Conservation (phyloP, 2,113 vertebrate species). For the Athene noctua region DNA sequence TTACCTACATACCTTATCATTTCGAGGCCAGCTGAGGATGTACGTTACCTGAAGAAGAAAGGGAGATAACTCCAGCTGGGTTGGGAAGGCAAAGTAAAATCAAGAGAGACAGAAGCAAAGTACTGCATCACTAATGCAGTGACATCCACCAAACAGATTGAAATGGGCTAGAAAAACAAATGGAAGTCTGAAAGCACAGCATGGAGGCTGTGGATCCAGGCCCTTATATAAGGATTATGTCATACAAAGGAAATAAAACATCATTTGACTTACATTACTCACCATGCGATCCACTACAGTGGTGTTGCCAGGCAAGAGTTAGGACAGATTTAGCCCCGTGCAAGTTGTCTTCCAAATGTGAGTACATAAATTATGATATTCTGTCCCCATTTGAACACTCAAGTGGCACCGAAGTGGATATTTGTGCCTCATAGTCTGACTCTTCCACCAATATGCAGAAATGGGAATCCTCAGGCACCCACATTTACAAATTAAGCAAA, state of each 20-base stretch:
- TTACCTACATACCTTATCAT: not conserved
- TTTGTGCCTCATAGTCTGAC: not conserved
- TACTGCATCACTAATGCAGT: not conserved
- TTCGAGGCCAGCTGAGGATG: not conserved
- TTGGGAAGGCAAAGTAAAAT: not conserved
- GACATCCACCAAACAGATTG: not conserved
- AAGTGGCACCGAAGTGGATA: not conserved
- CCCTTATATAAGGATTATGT: not conserved
- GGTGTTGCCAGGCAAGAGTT: not conserved
- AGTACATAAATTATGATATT: not conserved
- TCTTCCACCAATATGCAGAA: not conserved
- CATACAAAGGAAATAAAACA: slow-evolving; percentile 26
- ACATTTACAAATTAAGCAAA: slow-evolving; percentile 49
- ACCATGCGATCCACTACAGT: not conserved
- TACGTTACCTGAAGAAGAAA: not conserved
- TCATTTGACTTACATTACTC: not conserved
- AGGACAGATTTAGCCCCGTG: not conserved
- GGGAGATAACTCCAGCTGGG: not conserved
- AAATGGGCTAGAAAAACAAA: slow-evolving; percentile 9
- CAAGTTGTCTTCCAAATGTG: not conserved
- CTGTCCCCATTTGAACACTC: not conserved
- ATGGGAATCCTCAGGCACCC: slow-evolving; percentile 43
- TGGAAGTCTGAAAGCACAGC: not conserved
- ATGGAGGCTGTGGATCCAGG: not conserved
- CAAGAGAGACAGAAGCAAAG: not conserved